Base-by-base conservation (phyloP, 2,888 invertebrate species). In the Harpalus rubripes region DNA sequence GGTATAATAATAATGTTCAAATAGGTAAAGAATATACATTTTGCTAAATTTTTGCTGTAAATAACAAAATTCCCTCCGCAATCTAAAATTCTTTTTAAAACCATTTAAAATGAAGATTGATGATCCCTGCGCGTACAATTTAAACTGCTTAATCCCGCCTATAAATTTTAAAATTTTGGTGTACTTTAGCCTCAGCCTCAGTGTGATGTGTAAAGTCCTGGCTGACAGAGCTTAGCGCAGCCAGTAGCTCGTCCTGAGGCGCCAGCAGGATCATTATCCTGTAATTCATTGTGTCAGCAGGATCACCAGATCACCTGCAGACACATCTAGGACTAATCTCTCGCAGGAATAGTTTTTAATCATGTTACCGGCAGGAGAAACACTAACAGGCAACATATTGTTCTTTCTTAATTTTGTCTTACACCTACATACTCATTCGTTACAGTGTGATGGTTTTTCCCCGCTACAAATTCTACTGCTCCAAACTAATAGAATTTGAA, bases 131-230 rank as follows among this genome's bases (percentile, higher is more conserved):
- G 26, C 10, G 65, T 12, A 65, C 12, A 65, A 18, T 65, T 65
- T 65, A 5, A 65, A 26, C 6, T 16, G 5, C 58, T 32, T 72
- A 72, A 72, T 72, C 72, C 72, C 7, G 72, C 16, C 39, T 41
- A 72, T 72, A 72, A 72, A 72, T 72, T 72, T 18, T 39, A 72
- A 72, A 72, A 41, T 72, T 18, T 41, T 72, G 72, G 44, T 72
- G 12, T n/a, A 7, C 16, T 15, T 72, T 15, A 44, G 8, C 39
- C n/a, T 41, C 15, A 32, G 32, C 32, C 5, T 32, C 32, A 32
- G 32, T 32, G 16, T 72, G 16, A 44, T 32, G 41, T 16, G 16
- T 72, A 72, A 44, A 72, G 39, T 72, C 39, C 72, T 12, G n/a
- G 32, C 26, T 16, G 72, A 44, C 72, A 72, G 26, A 26, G 72